Conservation (phyloP, 1,140 invertebrate species). For the Hydropsyche tenuis region DNA sequence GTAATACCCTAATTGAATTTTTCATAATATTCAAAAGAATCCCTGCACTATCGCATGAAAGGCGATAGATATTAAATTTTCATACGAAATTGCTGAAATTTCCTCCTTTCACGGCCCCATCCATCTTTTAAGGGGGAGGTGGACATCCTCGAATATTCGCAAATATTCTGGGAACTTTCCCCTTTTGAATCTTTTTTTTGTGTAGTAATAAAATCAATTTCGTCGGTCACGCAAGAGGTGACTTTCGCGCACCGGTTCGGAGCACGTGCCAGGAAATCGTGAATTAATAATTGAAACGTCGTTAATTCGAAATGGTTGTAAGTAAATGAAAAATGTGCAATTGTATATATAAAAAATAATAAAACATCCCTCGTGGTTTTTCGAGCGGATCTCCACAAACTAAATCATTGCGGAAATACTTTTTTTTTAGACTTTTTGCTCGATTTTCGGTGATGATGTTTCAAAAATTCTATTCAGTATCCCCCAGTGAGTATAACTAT, state of each 20-base stretch:
- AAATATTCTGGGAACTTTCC: constrained; percentile 31
- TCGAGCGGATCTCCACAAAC: constrained; percentile 43
- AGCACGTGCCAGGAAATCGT: constrained; percentile 10
- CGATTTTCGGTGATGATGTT: constrained; percentile 40
- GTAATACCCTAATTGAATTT: no score
- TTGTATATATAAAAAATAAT: constrained; percentile 8
- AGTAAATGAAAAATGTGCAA: no score
- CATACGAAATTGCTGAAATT: constrained; percentile 41
- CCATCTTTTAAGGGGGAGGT: constrained; percentile 1
- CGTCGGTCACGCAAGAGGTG: neutral
- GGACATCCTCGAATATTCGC: neutral
- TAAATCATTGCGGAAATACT: constrained; percentile 32
- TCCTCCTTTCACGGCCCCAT: constrained; percentile 29
- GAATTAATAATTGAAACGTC: constrained; percentile 3
- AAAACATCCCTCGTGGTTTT: constrained; percentile 9
- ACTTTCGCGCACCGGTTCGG: neutral
- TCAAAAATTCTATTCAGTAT: constrained; percentile 45
- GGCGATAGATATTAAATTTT: constrained; percentile 44
- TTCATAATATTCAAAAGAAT: neutral
- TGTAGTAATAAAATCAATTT: neutral
- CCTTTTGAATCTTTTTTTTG: no score
- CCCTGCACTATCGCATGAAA: neutral
- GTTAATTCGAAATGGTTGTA: no score
- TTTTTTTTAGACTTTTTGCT: constrained; percentile 28
- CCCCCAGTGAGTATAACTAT: constrained; percentile 12